phyloP scores from a whole-genome alignment of 2,113 vertebrate genomes.

The Odobenus rosmarus region DNA sequence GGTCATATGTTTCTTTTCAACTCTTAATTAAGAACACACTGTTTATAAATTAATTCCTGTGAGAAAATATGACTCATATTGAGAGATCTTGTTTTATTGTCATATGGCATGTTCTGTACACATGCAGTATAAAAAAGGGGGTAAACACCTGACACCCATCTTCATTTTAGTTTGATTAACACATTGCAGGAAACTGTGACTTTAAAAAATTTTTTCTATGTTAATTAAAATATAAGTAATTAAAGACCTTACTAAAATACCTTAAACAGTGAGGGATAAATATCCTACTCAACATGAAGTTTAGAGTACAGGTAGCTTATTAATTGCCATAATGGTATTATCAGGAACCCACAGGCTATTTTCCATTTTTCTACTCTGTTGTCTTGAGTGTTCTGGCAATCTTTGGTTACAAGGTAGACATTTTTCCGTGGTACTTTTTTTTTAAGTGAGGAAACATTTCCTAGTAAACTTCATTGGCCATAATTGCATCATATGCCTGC shows the following conservation, averaged over 20 bases:
- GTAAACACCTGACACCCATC: not conserved
- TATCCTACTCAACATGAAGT: not conserved
- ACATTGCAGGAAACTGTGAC: not conserved
- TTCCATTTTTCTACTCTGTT: not conserved
- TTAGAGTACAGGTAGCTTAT: not conserved
- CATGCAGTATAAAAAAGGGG: not conserved
- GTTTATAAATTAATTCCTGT: not conserved
- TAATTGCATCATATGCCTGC: not conserved
- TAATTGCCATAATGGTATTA: not conserved
- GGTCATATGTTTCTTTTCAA: constrained; percentile 3
- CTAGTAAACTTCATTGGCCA: not conserved
- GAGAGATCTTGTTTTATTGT: not conserved
- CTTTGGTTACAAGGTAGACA: not conserved
- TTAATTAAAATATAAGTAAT: not conserved
- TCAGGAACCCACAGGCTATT: not conserved
- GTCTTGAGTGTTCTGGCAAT: not conserved
- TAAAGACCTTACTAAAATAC: not conserved
- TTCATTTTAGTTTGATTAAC: not conserved
- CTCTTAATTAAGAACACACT: not conserved
- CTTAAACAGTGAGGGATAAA: not conserved
- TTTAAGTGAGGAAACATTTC: not conserved
- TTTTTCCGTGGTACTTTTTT: not conserved
- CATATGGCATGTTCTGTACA: not conserved
- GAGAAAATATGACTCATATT: not conserved
- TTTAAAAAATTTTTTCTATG: not conserved